Evolutionary conservation across 2,888 invertebrate species (phyloP), one percentile per base, ranked within the genome.

Genomic region (Xiphydria camelus): DNA sequence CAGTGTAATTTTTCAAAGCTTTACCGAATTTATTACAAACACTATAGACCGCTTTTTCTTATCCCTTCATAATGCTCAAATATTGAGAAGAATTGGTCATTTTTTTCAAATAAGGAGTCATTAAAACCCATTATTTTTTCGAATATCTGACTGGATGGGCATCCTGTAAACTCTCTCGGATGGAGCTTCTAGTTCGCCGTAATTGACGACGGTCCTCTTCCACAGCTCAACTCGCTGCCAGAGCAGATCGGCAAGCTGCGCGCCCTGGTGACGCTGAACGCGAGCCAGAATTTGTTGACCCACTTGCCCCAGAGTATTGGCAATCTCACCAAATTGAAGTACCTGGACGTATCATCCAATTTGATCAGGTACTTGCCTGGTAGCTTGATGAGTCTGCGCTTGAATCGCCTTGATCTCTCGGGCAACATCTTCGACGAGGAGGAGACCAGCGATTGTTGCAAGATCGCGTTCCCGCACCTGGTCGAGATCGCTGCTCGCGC

Each of bases 301-400:
- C 65, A 64, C 19, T 65, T 91, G 42, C 89, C 90, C 1, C 80
- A 82, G 35, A 83, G 84, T 10, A 74, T 91, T 35, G 86, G 88
- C 4, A 81, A 82, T 18, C 77, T 87, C 33, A 36, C 12, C 3
- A 38, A 46, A 72, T 76, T 62, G 67, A 82, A 80, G 61, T 79
- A 78, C 57, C 73, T 87, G 9, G 79, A 80, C 44, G 68, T 83
- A 26, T 79, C 83, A 1, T 74, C 78, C 34, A 87, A 87, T 66
- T 57, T 68, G 9, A 65, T 87, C 31, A 52, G 65, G 25, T 70
- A 70, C 32, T 66, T 87, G 41, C 87, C 87, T n/a, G 84, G 83
- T 42, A 82, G 82, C 57, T 71, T 85, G 41, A 76, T 77, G 62
- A 79, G 80, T 43, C 77, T 83, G 51, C 70, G 64, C 3, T 65